Percentiles rank a stretch among this genome's conserved stretches.
Evolutionary conservation across 2,888 invertebrate species (phyloP).

Genomic region (Rhagonycha lutea): DNA sequence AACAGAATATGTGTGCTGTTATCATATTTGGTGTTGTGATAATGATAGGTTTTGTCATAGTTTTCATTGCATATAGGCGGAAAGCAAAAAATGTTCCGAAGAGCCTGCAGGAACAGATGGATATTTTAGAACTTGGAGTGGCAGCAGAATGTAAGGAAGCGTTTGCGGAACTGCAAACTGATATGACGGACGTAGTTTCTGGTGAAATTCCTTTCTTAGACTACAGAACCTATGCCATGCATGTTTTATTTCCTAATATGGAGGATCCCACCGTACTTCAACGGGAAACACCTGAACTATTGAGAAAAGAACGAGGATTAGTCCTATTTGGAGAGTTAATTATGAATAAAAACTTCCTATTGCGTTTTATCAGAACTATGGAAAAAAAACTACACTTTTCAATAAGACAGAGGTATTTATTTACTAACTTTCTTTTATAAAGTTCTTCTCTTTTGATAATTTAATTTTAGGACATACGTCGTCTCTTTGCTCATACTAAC

Average conservation of each 20-base stretch:
- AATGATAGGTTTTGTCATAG: slow-evolving; percentile 77
- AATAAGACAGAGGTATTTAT: slow-evolving; percentile 49
- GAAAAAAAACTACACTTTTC: slow-evolving; percentile 79
- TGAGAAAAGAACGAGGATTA: slow-evolving; percentile 91
- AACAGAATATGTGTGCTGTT: slow-evolving; percentile 81
- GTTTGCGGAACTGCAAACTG: slow-evolving; percentile 95
- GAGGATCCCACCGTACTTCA: slow-evolving; percentile 94
- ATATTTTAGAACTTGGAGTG: slow-evolving; percentile 91
- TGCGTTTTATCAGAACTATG: slow-evolving; percentile 94
- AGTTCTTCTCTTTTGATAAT: slow-evolving; percentile 1
- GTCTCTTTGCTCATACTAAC: slow-evolving; percentile 99
- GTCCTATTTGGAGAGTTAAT: slow-evolving; percentile 93
- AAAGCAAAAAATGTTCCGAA: slow-evolving; percentile 97
- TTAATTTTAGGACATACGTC: slow-evolving; percentile 75
- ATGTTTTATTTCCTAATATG: slow-evolving; percentile 94
- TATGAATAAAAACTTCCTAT: slow-evolving; percentile 96
- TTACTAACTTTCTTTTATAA: not conserved
- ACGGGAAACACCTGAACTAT: slow-evolving; percentile 88
- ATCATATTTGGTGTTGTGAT: slow-evolving; percentile 76
- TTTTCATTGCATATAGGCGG: slow-evolving; percentile 89
- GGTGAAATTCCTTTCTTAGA: slow-evolving; percentile 98
- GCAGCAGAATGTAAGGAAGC: slow-evolving; percentile 98
- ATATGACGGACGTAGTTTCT: slow-evolving; percentile 94
- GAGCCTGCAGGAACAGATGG: slow-evolving; percentile 99
- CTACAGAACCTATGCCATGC: slow-evolving; percentile 97